These are phyloP conservation scores for Synanthedon myopaeformis DNA, from an alignment of 2,888 invertebrate genomes.

Conservation along the genomic window DNA sequence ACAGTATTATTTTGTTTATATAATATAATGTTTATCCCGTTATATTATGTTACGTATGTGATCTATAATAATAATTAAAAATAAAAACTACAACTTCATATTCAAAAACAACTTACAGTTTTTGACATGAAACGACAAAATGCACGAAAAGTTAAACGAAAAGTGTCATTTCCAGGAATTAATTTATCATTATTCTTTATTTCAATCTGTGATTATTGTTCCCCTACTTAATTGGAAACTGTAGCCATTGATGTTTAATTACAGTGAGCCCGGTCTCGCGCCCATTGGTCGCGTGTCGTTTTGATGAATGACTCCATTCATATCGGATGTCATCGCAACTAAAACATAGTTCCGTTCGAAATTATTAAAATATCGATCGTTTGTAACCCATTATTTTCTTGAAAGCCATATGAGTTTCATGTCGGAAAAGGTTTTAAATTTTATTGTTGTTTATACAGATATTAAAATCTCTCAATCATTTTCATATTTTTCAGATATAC, in stretches of 20 bases:
- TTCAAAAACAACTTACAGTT: too few species aligned
- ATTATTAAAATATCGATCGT: constrained; percentile 5
- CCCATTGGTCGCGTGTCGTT: constrained; percentile 1
- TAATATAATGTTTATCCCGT: too few species aligned
- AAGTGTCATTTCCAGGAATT: background rate
- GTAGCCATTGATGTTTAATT: constrained; percentile 7
- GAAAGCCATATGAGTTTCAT: too few species aligned
- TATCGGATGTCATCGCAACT: constrained; percentile 11
- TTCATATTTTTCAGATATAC: too few species aligned
- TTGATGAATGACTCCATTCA: constrained; percentile 15
- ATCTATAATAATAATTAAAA: too few species aligned
- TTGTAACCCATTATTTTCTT: background rate
- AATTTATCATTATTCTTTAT: background rate
- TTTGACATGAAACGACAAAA: too few species aligned
- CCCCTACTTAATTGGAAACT: background rate
- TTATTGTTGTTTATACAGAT: too few species aligned
- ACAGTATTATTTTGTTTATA: constrained; percentile 3
- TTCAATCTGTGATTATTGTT: background rate
- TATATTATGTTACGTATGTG: too few species aligned
- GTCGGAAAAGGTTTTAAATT: too few species aligned
- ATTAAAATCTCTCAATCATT: too few species aligned
- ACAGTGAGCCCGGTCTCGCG: constrained; percentile 6
- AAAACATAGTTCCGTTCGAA: constrained; percentile 3
- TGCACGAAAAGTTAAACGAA: too few species aligned
- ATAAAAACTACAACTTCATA: too few species aligned